These are phyloP conservation scores for Enchytraeus crypticus DNA, from an alignment of 2,888 invertebrate species.

Conservation along the genomic window DNA sequence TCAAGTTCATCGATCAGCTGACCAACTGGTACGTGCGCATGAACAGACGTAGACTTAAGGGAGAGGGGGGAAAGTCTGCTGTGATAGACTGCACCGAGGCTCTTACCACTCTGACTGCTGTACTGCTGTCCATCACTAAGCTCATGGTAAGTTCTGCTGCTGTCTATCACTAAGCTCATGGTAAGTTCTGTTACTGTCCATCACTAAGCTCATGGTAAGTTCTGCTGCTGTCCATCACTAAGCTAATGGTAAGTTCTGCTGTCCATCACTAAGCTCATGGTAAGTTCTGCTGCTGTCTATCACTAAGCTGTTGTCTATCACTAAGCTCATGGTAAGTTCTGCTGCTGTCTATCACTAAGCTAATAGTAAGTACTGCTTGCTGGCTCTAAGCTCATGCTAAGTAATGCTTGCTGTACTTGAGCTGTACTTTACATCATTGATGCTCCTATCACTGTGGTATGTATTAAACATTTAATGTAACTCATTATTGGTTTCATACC, in stretches of 20 bases:
- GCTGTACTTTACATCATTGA: too few species aligned
- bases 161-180: background rate
- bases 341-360: background rate
- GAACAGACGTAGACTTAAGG: conserved; percentile 85
- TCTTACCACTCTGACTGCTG: conserved; percentile 75
- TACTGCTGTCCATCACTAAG: conserved; percentile 76
- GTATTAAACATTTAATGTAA: too few species aligned
- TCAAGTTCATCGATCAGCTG: conserved; percentile 91
- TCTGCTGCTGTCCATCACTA: background rate
- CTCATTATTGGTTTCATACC: too few species aligned
- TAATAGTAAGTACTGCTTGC: conserved; percentile 62
- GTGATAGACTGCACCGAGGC: conserved; percentile 71
- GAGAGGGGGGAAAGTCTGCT: conserved; percentile 65
- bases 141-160: conserved; percentile 60
- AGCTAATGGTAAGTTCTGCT: conserved; percentile 58
- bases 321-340: background rate
- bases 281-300: conserved; percentile 26
- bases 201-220: background rate
- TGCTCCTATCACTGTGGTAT: too few species aligned
- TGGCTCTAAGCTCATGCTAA: conserved; percentile 76
- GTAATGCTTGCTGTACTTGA: conserved; percentile 14
- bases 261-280: conserved; percentile 80
- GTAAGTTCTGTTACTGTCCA: background rate
- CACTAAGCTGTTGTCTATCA: background rate
- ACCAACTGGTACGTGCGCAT: conserved; percentile 98